These are phyloP conservation scores for Thaleichthys pacificus DNA, from an alignment of 2,797 vertebrate species.

Conservation along the genomic window DNA sequence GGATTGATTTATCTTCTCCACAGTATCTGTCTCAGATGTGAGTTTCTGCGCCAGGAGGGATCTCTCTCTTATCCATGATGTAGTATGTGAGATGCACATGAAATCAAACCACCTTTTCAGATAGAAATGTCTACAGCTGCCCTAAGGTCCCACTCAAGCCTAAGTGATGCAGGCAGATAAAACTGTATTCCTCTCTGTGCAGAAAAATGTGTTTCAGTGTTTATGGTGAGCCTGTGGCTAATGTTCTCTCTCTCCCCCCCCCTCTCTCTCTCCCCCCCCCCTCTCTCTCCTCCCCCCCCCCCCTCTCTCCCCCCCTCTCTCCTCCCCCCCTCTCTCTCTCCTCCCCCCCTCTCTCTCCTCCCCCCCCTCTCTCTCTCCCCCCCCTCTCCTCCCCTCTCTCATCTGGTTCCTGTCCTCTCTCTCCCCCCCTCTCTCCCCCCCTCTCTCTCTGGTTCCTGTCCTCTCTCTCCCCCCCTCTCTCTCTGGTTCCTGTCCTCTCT, in stretches of 20 bases:
- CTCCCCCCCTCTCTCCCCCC: too few relatives aligned
- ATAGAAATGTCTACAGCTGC: constrained; percentile 32
- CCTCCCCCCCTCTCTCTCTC: too few relatives aligned
- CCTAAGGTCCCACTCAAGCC: constrained; percentile 19
- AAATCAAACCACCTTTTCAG: constrained; percentile 24
- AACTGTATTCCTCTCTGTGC: constrained; percentile 23
- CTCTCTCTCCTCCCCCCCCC: too few relatives aligned
- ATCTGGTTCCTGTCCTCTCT: background rate
- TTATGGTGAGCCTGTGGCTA: constrained; percentile 39
- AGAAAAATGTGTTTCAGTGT: background rate
- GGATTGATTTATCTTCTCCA: constrained; percentile 51
- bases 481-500: too few relatives aligned
- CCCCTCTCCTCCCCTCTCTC: too few relatives aligned
- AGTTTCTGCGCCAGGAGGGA: constrained; percentile 40
- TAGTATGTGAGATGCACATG: constrained; percentile 26
- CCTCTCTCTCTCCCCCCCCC: constrained; percentile 48
- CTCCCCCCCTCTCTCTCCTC: too few relatives aligned
- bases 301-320: too few relatives aligned
- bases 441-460: too few relatives aligned
- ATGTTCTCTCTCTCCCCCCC: constrained; percentile 38
- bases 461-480: too few relatives aligned
- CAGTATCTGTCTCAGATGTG: constrained; percentile 15
- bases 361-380: too few relatives aligned
- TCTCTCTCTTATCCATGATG: constrained; percentile 25
- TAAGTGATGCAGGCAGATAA: constrained; percentile 22